phyloP scores from a whole-genome alignment of 1,140 invertebrate genomes.

The Lasioglossum baleicum region DNA sequence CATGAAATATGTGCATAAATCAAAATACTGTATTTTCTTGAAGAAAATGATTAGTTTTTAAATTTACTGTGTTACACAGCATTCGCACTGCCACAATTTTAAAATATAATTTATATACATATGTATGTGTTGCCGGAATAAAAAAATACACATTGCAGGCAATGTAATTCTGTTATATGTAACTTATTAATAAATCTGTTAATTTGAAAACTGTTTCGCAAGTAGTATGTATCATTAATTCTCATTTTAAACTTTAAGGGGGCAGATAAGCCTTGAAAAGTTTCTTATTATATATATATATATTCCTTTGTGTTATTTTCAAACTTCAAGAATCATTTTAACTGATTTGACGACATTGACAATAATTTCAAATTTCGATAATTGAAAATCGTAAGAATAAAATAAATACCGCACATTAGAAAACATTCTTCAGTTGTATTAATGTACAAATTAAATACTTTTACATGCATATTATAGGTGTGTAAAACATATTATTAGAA shows the following conservation, averaged over 20 bases:
- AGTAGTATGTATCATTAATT: neutral
- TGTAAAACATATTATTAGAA: slow-evolving; percentile 21
- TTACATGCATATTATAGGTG: neutral
- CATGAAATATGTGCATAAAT: slow-evolving; percentile 4
- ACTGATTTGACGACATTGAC: neutral
- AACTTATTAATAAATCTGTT: slow-evolving; percentile 28
- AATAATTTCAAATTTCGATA: neutral
- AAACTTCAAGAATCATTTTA: neutral
- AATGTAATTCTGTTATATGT: slow-evolving; percentile 25
- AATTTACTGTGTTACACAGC: slow-evolving; percentile 23
- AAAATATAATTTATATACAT: slow-evolving; percentile 31
- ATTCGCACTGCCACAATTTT: slow-evolving; percentile 22
- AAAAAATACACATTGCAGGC: slow-evolving; percentile 26
- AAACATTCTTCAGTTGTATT: too few relatives aligned
- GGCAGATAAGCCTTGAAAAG: slow-evolving; percentile 35
- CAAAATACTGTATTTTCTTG: slow-evolving; percentile 19
- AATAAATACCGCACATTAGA: neutral
- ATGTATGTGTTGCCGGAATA: slow-evolving; percentile 18
- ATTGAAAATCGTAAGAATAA: neutral
- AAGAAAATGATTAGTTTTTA: slow-evolving; percentile 9
- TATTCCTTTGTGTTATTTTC: neutral
- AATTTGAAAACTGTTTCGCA: neutral
- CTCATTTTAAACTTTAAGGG: slow-evolving; percentile 21
- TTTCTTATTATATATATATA: neutral
- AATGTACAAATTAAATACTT: neutral